Base-by-base conservation (phyloP, 2,113 vertebrate species). In the Salminus brasiliensis region DNA sequence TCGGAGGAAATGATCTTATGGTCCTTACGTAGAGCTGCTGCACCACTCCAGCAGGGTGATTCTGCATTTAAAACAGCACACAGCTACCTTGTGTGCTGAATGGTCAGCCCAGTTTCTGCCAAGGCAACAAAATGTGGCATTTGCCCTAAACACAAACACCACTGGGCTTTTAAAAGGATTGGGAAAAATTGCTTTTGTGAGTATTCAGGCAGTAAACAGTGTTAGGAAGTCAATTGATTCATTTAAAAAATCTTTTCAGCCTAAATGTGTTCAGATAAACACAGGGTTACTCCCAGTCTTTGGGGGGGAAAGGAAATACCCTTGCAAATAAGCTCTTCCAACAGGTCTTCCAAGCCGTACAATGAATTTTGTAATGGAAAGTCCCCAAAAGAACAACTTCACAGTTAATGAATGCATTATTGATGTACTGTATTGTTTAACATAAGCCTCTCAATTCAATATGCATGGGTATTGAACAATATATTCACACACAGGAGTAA, bases 1-100 rank as follows among this genome's bases (percentile, higher is more conserved):
- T 76, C 16, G 10, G 36, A 84, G 82, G 74, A 74, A 78, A 78
- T 81, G 49, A 84, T 77, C 45, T 60, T 74, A 74, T 45, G 41
- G 63, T 73, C 60, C 52, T 77, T 84, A 45, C 15, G 36, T 63
- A 52, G 59, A 30, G 25, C 73, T 53, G 55, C 43, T 76, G 36
- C 47, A 1, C 23, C 60, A 34, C 32, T 66, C 41, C 25, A 76
- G 29, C 13, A 39, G 72, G 43, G 59, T 53, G 36, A 49, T 79
- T 55, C 70, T 39, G 72, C 15, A 43, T 76, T 69, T 76, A 55
- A 67, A 65, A 69, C 53, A 49, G 49, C 39, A 68, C 49, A 45
- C 49, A 73, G 25, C 34, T 57, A 68, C 25, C 62, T 53, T 43
- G 60, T 59, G 55, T 25, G 34, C 59, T 43, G 65, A 49, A 67